Base-by-base conservation (phyloP, 2,797 vertebrate genomes). In the Momotus momota region DNA sequence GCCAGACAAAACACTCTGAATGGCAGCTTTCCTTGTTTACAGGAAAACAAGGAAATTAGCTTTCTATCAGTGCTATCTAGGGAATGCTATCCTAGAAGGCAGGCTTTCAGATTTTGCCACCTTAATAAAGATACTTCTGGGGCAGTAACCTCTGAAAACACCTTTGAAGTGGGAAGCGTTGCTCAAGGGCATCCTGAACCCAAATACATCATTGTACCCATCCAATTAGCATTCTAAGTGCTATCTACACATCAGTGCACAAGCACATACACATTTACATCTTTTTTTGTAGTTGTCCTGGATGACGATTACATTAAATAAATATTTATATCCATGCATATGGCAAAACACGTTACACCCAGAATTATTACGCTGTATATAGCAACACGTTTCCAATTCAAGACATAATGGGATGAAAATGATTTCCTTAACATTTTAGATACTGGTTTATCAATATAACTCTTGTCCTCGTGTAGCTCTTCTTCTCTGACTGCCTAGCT, bases 31-130 rank as follows among this genome's bases (percentile, higher is more conserved):
- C 69, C 70, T 78, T 86, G 85, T 91, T 94, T 92, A 90, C 86
- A 84, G 66, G 57, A 79, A 88, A 94, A 81, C 77, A 93, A 91
- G 93, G 26, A 95, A 93, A 88, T 78, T 33, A 88, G 75, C 58
- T 90, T 90, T 86, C 88, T 84, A 65, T 81, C 86, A 78, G 7
- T 26, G n/a, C 61, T 91, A 74, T 46, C 81, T 27, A 78, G 61
- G 80, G 82, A 94, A 91, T 8, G 26, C 49, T 78, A 49, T 23
- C 75, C 41, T 27, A 58, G 25, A 78, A 93, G 46, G 31, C 41
- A 61, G 23, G 16, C 21, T 81, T 90, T 88, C 58, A 5, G 33
- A 69, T 33, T 51, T 74, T 83, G 62, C 46, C 77, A 79, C 48
- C 49, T 35, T 35, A 35, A 14, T 22, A 61, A 86, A 90, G 49